Evolutionary conservation across 2,797 vertebrate species (phyloP).

Genomic region (Phoeniculus purpureus): DNA sequence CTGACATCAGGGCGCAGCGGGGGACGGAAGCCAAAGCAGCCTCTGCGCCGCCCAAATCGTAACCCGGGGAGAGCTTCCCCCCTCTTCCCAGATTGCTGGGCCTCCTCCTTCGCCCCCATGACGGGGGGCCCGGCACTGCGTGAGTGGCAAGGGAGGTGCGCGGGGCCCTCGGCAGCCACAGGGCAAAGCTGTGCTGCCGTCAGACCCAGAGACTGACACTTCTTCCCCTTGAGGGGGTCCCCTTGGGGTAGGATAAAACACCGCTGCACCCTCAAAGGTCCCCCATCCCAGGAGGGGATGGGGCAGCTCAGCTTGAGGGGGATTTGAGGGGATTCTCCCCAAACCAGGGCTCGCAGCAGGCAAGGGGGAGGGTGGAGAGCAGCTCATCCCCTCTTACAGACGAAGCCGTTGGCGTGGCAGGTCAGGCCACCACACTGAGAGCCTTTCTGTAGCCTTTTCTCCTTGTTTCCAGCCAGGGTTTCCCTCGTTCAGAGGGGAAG

Average conservation of each 20-base stretch:
- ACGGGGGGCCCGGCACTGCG: accelerated
- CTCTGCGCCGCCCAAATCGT: no score
- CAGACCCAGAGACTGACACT: not conserved
- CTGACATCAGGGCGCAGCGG: accelerated
- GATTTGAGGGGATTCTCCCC: not conserved
- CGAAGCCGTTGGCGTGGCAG: accelerated
- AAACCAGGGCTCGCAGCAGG: accelerated
- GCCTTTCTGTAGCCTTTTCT: not conserved
- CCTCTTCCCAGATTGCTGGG: not conserved
- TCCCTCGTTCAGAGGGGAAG: not conserved
- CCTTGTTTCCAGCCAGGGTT: not conserved
- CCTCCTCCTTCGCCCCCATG: not conserved
- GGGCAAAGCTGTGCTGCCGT: not conserved
- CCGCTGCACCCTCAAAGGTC: accelerated
- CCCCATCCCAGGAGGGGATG: not conserved
- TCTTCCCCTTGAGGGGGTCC: not conserved
- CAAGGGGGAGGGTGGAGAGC: not conserved
- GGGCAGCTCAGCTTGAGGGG: accelerated
- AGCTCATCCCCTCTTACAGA: not conserved
- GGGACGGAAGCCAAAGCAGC: not conserved
- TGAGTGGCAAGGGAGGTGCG: not conserved
- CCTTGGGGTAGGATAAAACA: not conserved
- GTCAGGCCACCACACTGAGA: accelerated
- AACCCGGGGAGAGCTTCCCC: not conserved
- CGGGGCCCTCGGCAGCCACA: not conserved